Conservation (phyloP, 2,797 vertebrate species). For the Acrocephalus scirpaceus region DNA sequence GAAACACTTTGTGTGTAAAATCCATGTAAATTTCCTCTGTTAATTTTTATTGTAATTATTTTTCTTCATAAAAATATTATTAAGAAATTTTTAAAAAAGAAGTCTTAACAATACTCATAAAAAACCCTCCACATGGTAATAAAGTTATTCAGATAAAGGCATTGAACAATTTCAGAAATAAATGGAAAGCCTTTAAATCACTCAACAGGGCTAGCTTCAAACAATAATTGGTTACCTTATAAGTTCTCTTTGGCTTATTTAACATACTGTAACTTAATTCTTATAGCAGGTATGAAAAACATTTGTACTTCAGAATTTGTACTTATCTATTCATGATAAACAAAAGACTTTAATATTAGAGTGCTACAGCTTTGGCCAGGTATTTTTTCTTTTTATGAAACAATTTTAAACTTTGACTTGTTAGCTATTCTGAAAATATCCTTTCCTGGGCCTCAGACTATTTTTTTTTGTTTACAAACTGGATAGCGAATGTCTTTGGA, state of each 20-base stretch:
- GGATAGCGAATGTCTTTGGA: not conserved
- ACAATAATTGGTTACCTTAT: not conserved
- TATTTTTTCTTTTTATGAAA: not conserved
- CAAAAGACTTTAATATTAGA: not conserved
- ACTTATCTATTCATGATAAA: not conserved
- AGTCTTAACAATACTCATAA: not conserved
- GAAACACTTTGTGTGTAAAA: not conserved
- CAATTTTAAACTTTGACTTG: conserved; percentile 6
- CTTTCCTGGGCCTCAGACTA: not conserved
- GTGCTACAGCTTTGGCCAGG: not conserved
- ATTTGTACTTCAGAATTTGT: not conserved
- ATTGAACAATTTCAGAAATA: not conserved
- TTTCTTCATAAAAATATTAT: not conserved
- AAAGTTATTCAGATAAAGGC: not conserved
- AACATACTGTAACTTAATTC: not conserved
- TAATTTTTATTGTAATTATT: not conserved
- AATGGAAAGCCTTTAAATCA: not conserved
- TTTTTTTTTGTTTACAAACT: not conserved
- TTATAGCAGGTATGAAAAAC: not conserved
- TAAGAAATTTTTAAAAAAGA: not conserved
- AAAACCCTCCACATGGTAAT: not conserved
- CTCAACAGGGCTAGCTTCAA: not conserved
- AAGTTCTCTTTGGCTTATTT: not conserved
- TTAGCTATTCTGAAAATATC: not conserved
- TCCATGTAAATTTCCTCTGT: not conserved